Evolutionary conservation across 2,888 invertebrate genomes (phyloP), one percentile per base, ranked within the genome.

Genomic region (Pterostichus niger): DNA sequence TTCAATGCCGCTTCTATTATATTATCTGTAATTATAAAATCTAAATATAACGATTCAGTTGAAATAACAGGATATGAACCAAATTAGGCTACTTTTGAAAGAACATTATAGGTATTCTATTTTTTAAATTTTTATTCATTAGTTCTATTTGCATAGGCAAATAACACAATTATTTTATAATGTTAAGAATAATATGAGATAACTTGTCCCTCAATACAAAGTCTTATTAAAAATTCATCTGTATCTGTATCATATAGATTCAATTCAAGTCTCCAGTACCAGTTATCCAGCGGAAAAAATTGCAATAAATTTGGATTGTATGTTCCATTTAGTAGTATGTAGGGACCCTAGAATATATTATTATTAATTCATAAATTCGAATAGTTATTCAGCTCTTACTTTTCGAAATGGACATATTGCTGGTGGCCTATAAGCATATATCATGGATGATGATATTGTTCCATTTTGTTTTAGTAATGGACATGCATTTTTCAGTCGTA

Each of bases 141-240:
- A 24, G 24, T 24, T 24, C 24, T 24, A 3, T 24, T n/a, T n/a
- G n/a, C n/a, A n/a, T n/a, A n/a, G n/a, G n/a, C n/a, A n/a, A n/a
- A n/a, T n/a, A n/a, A n/a, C n/a, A n/a, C n/a, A n/a, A n/a, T n/a
- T n/a, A n/a, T n/a, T n/a, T n/a, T n/a, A n/a, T n/a, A n/a, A n/a
- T n/a, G n/a, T n/a, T n/a, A n/a, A n/a, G 40, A 7, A 9, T 40
- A 40, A 40, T 40, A 9, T 40, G 9, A 7, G 6, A n/a, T 3
- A n/a, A 33, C 2, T n/a, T 64, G 31, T 35, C 71, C 71, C n/a
- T 44, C 44, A 7, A 44, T 1, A 44, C 46, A 71, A 71, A 71
- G 0, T 17, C 6, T 71, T 0, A 17, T 1, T 2, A 13, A 2
- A 17, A 4, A 15, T 44, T 71, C 71, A 44, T 71, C 6, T 13